Evolutionary conservation across 2,113 vertebrate genomes (phyloP).

Genomic region (human): DNA sequence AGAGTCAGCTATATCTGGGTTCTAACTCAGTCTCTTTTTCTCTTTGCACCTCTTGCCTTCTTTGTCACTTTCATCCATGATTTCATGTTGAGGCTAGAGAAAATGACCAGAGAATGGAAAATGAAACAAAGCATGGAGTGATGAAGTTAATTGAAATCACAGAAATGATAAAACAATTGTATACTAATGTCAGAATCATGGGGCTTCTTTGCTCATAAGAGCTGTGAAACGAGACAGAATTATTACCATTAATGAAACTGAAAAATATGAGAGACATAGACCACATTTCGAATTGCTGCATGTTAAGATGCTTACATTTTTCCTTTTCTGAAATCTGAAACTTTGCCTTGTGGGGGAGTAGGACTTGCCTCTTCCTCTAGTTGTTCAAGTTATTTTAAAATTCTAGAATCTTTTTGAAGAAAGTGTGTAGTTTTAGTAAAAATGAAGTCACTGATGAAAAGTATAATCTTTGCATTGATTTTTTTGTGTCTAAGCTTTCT

Average conservation of each 20-base stretch:
- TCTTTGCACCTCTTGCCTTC: not conserved
- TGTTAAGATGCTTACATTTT: not conserved
- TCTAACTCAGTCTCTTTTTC: not conserved
- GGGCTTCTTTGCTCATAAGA: not conserved
- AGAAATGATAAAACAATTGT: not conserved
- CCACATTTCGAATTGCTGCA: not conserved
- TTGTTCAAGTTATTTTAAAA: conserved; percentile 14
- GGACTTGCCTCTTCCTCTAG: not conserved
- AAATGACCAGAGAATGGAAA: not conserved
- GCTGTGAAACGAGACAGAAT: not conserved
- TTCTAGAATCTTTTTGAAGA: not conserved
- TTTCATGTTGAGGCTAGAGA: not conserved
- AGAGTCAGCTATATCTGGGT: too few species aligned
- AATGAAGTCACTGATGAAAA: conserved; percentile 20
- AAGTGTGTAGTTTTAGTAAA: not conserved
- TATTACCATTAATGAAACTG: not conserved
- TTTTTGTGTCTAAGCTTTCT: not conserved
- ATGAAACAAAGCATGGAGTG: not conserved
- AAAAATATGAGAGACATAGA: not conserved
- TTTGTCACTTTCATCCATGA: not conserved
- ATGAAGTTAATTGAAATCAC: not conserved
- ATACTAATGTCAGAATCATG: not conserved
- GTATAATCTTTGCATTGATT: not conserved
- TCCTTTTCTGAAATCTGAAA: not conserved
- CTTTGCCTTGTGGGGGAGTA: not conserved